These are phyloP conservation scores for Heptranchias perlo DNA, from an alignment of 2,113 vertebrate species.

Conservation along the genomic window DNA sequence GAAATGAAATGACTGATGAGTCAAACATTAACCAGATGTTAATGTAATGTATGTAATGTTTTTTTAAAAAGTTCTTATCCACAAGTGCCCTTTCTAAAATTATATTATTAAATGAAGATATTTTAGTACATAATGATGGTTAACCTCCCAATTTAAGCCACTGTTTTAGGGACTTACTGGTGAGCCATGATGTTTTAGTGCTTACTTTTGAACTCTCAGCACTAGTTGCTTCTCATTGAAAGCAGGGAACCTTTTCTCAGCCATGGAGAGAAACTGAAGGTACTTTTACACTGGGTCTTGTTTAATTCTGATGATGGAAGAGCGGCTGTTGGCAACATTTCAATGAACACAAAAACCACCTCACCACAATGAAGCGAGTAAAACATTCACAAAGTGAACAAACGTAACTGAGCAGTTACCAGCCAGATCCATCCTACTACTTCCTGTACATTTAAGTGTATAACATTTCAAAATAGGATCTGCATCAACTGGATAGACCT, in stretches of 20 bases:
- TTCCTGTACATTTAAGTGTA: neutral
- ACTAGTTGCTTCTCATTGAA: neutral
- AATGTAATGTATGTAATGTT: neutral
- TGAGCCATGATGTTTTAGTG: neutral
- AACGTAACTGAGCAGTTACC: neutral
- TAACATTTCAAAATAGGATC: neutral
- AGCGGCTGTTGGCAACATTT: neutral
- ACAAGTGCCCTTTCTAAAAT: neutral
- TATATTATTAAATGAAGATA: neutral
- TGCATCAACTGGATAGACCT: neutral
- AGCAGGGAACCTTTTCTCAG: neutral
- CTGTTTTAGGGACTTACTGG: neutral
- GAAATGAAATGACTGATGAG: constrained; percentile 1
- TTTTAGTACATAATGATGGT: neutral
- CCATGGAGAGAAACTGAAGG: neutral
- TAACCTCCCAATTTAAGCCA: neutral
- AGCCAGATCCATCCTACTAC: neutral
- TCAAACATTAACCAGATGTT: constrained; percentile 12
- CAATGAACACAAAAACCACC: neutral
- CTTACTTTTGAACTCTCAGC: neutral
- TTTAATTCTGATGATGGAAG: neutral
- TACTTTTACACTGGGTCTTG: neutral
- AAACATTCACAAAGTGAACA: neutral
- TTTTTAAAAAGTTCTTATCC: neutral
- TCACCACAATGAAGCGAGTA: neutral